These are phyloP conservation scores for Drosophila stalkeri DNA, from an alignment of 2,888 invertebrate species.

Conservation along the genomic window DNA sequence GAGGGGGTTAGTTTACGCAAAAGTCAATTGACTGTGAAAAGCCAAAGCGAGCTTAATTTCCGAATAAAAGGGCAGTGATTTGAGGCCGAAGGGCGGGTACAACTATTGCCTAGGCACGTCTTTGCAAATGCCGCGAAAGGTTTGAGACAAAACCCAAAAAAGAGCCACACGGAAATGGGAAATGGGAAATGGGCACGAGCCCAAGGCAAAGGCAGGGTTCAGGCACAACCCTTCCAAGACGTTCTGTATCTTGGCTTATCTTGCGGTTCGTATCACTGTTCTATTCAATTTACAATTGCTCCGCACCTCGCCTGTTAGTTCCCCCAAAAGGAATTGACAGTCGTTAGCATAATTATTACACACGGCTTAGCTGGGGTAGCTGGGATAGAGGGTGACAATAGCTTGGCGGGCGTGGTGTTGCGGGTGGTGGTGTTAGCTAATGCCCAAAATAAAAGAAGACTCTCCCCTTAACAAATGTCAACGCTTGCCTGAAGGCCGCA, in stretches of 20 bases:
- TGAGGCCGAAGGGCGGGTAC: slow-evolving; percentile 38
- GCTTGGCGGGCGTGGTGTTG: slow-evolving; percentile 1
- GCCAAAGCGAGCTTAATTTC: slow-evolving; percentile 76
- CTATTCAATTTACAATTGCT: slow-evolving; percentile 68
- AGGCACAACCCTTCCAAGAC: slow-evolving; percentile 47
- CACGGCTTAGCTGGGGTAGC: slow-evolving; percentile 60
- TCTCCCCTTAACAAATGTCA: slow-evolving; percentile 43
- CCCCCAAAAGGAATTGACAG: slow-evolving; percentile 67
- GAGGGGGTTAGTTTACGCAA: slow-evolving; percentile 26
- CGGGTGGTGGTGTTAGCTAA: slow-evolving; percentile 52
- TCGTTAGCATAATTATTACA: slow-evolving; percentile 82
- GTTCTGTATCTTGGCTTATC: slow-evolving; percentile 47
- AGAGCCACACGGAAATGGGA: neutral
- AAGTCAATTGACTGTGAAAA: slow-evolving; percentile 80
- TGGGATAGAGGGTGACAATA: slow-evolving; percentile 15
- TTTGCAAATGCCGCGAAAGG: slow-evolving; percentile 17
- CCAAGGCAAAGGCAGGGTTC: neutral
- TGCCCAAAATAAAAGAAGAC: slow-evolving; percentile 42
- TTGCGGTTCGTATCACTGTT: slow-evolving; percentile 66
- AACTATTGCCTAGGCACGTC: slow-evolving; percentile 68
- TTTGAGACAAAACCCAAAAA: slow-evolving; percentile 31
- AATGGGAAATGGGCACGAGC: slow-evolving; percentile 13
- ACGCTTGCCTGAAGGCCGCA: slow-evolving; percentile 39
- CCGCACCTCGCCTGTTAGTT: slow-evolving; percentile 11
- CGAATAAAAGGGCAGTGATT: slow-evolving; percentile 75